Base-by-base conservation (phyloP, 2,113 vertebrate species). In the Cervus canadensis region DNA sequence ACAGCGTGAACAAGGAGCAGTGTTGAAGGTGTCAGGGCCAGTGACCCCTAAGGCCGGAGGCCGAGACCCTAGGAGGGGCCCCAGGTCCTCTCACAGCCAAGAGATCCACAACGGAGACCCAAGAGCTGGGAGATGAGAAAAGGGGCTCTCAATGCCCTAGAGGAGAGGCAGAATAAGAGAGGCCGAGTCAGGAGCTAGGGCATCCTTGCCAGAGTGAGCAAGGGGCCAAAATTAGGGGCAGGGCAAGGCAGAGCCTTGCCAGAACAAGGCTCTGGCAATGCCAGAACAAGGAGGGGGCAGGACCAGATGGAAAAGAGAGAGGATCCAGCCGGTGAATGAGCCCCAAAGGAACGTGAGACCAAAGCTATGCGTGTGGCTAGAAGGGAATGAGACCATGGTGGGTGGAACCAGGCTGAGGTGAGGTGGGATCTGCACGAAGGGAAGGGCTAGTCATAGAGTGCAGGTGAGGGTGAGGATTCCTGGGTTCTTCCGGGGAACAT, bases 1-100 rank as follows among this genome's bases (percentile, higher is more conserved):
- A 99, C 93, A 96, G 96, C 97, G 93, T 99, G 91, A 98, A 98
- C 97, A 98, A 99, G 45, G 97, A 98, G 33, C 88, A 98, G 30
- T 99, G 30, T 98, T 99, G 93, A 99, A 99, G 98, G 98, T 99
- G 96, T n/a, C 17, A 48, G 30, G n/a, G 54, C 52, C 60, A 43
- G 64, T 81, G 15, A 91, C 26, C 6, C 3, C 12, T 5, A n/a
- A 88, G 40, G 86, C 30, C 2, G 7, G 64, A 60, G 45, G 40
- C 60, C 12, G 56, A 56, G 56, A 45, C 12, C 15, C 30, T 9
- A 3, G 23, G 28, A 45, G 10, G 13, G n/a, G 81, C 30, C 0
- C 0, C 9, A 10, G 14, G 28, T 17, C 57, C 57, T 59, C 67
- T 28, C 12, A 23, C 6, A 13, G 5, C 40, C 10, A 8, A 36